These are phyloP conservation scores for Drosophila ohnishii DNA, from an alignment of 1,140 invertebrate species.

Conservation along the genomic window DNA sequence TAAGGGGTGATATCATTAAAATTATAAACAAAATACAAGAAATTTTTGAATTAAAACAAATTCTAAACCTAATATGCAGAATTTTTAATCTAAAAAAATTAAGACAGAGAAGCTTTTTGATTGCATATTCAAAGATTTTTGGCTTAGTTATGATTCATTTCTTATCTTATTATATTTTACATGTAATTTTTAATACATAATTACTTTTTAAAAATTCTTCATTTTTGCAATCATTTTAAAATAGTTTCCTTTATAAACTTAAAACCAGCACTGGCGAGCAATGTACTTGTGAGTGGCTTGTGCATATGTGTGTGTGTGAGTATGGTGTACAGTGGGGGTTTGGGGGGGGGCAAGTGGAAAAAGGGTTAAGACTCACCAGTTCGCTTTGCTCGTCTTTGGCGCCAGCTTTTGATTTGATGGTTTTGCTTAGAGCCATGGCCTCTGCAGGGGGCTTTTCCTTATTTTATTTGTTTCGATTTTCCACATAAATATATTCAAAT, in stretches of 20 bases:
- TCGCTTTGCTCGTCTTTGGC: constrained; percentile 77
- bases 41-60: no score
- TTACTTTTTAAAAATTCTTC: no score
- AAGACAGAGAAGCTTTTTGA: no score
- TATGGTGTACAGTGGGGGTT: background rate
- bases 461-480: background rate
- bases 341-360: background rate
- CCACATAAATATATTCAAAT: constrained; percentile 3
- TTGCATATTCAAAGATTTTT: no score
- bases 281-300: constrained; percentile 2
- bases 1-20: no score
- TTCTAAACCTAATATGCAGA: no score
- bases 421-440: constrained; percentile 71
- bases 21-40: no score
- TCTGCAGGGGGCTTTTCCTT: background rate
- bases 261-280: background rate
- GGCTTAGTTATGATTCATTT: no score
- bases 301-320: background rate
- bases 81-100: no score
- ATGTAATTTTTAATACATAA: no score
- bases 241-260: background rate
- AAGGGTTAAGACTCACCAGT: constrained; percentile 60
- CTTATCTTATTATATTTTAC: no score
- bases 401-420: constrained; percentile 69
- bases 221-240: no score